Percentiles rank a stretch among this genome's conserved stretches.
These are phyloP conservation scores for Melanostoma scalare DNA, from an alignment of 2,888 invertebrate genomes.

Conservation along the genomic window DNA sequence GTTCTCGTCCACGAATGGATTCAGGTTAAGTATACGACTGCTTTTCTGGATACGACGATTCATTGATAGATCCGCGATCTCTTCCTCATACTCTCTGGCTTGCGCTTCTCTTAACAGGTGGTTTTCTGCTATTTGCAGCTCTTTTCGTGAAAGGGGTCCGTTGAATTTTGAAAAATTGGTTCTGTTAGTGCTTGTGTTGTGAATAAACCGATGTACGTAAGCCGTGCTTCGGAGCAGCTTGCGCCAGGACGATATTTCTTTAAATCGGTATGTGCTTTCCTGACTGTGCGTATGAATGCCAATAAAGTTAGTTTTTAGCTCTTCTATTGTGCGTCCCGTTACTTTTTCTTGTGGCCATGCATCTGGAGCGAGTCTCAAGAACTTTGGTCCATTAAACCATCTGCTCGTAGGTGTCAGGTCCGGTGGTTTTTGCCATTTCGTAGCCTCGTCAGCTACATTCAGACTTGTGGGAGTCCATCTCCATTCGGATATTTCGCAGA, in stretches of 20 bases:
- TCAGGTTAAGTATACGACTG: background rate
- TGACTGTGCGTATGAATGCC: background rate
- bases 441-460: constrained; percentile 18
- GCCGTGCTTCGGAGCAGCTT: background rate
- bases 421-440: background rate
- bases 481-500: background rate
- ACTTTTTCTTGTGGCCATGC: constrained; percentile 1
- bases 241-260: background rate
- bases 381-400: constrained; percentile 23
- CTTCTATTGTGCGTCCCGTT: background rate
- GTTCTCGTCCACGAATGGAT: background rate
- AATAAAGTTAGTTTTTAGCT: constrained; percentile 1
- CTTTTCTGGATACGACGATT: background rate
- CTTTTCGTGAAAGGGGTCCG: background rate
- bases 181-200: background rate
- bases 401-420: background rate
- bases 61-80: background rate
- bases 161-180: background rate
- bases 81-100: background rate
- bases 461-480: constrained; percentile 3
- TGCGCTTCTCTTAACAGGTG: background rate
- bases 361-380: background rate
- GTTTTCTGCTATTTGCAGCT: background rate
- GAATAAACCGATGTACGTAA: background rate
- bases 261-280: background rate